Evolutionary conservation across 2,113 vertebrate species (phyloP), one percentile per base, ranked within the genome.

Genomic region (Stercorarius parasiticus): DNA sequence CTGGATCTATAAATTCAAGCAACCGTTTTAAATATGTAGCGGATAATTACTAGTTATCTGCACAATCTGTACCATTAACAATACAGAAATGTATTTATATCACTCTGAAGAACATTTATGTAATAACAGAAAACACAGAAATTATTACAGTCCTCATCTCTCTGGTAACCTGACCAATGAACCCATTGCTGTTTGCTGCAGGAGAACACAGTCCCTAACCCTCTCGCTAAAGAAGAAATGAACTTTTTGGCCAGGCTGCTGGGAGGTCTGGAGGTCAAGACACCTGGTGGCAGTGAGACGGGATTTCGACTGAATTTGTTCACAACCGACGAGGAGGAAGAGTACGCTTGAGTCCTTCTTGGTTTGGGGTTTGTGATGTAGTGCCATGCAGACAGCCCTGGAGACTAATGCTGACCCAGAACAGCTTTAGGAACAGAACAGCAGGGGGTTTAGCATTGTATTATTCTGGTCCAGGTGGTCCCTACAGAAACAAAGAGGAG

Each of bases 211-310:
- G 95, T 96, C 86, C 99, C 99, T n/a, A 99, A 99, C 95, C 99
- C 99, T 47, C 97, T 99, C 50, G 99, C 99, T 79, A 99, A 99
- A 97, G 99, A 99, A 97, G 99, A 99, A 80, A 98, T 99, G 90
- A 99, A 99, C 93, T 97, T 99, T 47, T 96, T 99, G 97, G 99
- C 99, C 92, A 98, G 98, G 94, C 98, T 99, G 70, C 98, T 99
- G 98, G 99, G 99, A 93, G 98, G 99, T 26, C 95, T 99, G 96
- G 99, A 99, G 52, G 82, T 98, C 78, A 98, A 98, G 95, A 99
- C 98, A 94, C 67, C 98, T 12, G 72, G 97, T 22, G 98, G 98
- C 79, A 65, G 96, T 1, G 99, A 99, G 91, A 97, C 97, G 2
- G 98, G 99, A 86, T 99, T 99, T 95, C 98, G 98, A 52, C 97